Conservation (phyloP, 2,888 invertebrate species). For the Eubasilissa splendida region DNA sequence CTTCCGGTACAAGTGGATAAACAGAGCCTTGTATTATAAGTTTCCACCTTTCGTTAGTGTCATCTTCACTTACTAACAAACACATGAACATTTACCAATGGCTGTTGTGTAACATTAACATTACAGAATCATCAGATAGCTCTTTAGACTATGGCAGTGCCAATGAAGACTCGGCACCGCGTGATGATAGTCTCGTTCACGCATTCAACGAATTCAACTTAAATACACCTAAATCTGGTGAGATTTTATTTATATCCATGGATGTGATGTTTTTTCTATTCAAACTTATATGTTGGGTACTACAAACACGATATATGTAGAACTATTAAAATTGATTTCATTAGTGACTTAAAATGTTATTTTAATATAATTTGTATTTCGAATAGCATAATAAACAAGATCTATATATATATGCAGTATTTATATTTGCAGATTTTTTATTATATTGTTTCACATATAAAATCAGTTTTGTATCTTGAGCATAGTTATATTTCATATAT, state of each 20-base stretch:
- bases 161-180: conserved; percentile 55
- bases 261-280: not conserved
- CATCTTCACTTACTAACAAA: conserved; percentile 42
- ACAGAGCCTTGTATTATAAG: not conserved
- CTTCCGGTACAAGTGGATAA: not conserved
- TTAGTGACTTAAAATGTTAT: no score
- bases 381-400: no score
- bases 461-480: no score
- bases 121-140: conserved; percentile 59
- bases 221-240: conserved; percentile 56
- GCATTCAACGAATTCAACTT: conserved; percentile 51
- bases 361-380: no score
- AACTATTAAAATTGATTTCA: no score
- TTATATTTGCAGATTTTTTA: no score
- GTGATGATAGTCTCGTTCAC: conserved; percentile 53
- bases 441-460: no score
- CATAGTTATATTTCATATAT: no score
- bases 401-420: no score
- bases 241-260: conserved; percentile 41
- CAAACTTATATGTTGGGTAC: no score
- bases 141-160: conserved; percentile 59
- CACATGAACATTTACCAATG: conserved; percentile 33
- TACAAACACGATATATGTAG: no score
- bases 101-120: conserved; percentile 54
- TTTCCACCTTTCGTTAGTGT: not conserved